These are phyloP conservation scores for Cromileptes altivelis DNA, from an alignment of 2,113 vertebrate genomes.

Conservation along the genomic window DNA sequence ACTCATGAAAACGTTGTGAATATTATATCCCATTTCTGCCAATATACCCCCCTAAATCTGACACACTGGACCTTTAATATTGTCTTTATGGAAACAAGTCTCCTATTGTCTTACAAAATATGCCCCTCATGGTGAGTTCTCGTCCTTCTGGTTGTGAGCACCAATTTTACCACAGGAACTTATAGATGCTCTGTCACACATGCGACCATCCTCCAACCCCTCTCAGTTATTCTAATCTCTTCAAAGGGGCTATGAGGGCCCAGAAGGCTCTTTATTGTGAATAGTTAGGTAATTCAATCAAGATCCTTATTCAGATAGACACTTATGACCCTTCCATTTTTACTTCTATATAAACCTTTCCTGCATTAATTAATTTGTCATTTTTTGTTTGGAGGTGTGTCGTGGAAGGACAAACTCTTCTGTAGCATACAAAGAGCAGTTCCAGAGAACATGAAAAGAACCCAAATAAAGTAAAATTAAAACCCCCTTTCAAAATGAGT, in stretches of 20 bases:
- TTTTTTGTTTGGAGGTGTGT: not conserved
- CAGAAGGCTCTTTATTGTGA: not conserved
- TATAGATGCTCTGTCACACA: not conserved
- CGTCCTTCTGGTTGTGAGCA: not conserved
- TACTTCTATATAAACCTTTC: conserved; percentile 19
- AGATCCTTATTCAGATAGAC: not conserved
- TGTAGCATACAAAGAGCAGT: not conserved
- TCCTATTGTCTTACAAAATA: not conserved
- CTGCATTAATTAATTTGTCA: conserved; percentile 1
- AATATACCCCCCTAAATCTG: no score
- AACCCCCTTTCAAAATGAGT: not conserved
- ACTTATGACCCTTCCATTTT: not conserved
- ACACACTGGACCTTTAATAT: no score
- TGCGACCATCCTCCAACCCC: conserved; percentile 1
- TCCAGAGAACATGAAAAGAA: not conserved
- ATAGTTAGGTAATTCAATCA: not conserved
- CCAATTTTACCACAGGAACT: conserved; percentile 1
- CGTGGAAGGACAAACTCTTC: not conserved
- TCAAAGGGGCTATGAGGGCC: not conserved
- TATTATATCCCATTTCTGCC: no score
- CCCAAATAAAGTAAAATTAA: not conserved
- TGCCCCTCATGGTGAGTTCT: not conserved
- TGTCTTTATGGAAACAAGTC: not conserved
- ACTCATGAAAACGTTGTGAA: no score
- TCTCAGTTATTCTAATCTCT: conserved; percentile 11